phyloP scores from a whole-genome alignment of 1,140 invertebrate species.

The Zaprionus taronus region DNA sequence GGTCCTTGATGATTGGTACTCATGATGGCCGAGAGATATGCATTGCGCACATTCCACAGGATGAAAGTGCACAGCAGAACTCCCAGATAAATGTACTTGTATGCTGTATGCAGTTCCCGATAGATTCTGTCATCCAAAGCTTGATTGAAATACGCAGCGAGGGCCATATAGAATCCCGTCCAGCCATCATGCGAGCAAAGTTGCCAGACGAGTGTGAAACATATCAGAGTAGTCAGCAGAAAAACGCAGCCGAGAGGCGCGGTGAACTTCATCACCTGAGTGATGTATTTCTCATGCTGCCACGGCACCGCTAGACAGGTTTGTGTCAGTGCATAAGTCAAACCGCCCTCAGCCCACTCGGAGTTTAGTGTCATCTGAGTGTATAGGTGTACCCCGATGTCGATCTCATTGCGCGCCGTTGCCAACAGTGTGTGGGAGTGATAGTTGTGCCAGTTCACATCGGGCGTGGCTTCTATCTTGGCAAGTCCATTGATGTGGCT shows the following conservation, averaged over 20 bases:
- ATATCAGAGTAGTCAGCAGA: conserved; percentile 21
- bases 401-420: conserved; percentile 40
- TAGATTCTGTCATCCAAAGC: conserved; percentile 26
- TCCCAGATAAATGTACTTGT: conserved; percentile 50
- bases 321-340: not conserved
- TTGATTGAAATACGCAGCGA: conserved; percentile 30
- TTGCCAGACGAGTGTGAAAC: conserved; percentile 38
- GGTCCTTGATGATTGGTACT: conserved; percentile 26
- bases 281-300: not conserved
- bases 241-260: not conserved
- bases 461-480: not conserved
- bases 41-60: conserved; percentile 44
- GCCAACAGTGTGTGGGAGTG: conserved; percentile 42
- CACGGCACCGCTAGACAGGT: conserved; percentile 57
- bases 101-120: conserved; percentile 11
- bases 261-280: not conserved
- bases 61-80: conserved; percentile 36
- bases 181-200: conserved; percentile 2
- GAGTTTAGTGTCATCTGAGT: conserved; percentile 29
- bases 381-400: conserved; percentile 47
- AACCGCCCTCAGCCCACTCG: not conserved
- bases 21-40: conserved; percentile 32
- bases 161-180: conserved; percentile 27
- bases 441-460: conserved; percentile 51
- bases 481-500: conserved; percentile 19